Base-by-base conservation (phyloP, 1,140 invertebrate genomes). In the Maniola jurtina region DNA sequence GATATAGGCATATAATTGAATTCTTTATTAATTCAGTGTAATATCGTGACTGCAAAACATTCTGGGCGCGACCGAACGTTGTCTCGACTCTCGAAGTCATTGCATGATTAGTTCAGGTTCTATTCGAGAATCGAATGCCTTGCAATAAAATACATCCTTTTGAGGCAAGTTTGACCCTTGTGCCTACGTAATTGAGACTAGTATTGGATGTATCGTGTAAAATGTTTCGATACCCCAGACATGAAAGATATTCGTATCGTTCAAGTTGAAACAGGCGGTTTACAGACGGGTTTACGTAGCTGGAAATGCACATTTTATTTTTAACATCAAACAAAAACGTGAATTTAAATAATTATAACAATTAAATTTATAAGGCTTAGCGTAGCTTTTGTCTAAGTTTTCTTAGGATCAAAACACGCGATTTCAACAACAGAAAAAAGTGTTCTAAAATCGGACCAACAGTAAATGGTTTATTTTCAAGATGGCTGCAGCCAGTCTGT, bases 101-200 rank as follows among this genome's bases (percentile, higher is more conserved):
- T 76, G 73, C 67, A 74, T 80, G 78, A 82, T 82, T 82, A 80
- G 78, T 80, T 79, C 73, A 73, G 73, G 76, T 72, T 71, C 73
- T 73, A 71, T 76, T 74, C 67, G 67, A 75, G 76, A 74, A 69
- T 69, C 70, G 69, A 71, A 75, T 72, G 73, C 72, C 71, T 70
- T 62, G 50, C 55, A 65, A 58, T 57, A 62, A 55, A 72, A 59
- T 61, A 34, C 40, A 34, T 13, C 42, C 48, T n/a, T 9, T 60
- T 0, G 45, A 69, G 10, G 25, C 66, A 15, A 69, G 64, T 61
- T 40, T 71, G 11, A 48, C 15, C 48, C 63, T 60, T 68, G 50
- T 56, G 4, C 0, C 8, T 13, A 10, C 42, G 57, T 36, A 2
- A 42, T 45, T 61, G 74, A 62, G 48, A 38, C 13, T 50, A 71